Evolutionary conservation across 2,113 vertebrate species (phyloP), one percentile per base, ranked within the genome.

Genomic region (Craseonycteris thonglongyai): DNA sequence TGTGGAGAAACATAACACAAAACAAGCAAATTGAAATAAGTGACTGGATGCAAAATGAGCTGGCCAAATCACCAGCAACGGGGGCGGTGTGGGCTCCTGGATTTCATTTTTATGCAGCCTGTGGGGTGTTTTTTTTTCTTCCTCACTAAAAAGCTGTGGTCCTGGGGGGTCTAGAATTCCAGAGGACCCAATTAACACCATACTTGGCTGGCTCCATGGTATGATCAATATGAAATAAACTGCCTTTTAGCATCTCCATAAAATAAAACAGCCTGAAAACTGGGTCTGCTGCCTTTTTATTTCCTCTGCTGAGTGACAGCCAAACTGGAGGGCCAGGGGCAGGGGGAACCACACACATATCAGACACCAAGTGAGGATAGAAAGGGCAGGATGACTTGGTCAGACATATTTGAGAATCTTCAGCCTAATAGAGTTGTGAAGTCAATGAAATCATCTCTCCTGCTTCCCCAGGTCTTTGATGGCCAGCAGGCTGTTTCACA

Each of bases 161-260:
- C 98, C 94, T 97, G 16, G 24, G 24, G 97, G 97, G 97, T 91
- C 63, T 54, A 95, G 97, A 98, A 98, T 98, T 98, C 98, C 98
- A 98, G 97, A 98, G 98, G 98, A 98, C 98, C 98, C 98, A 98
- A 98, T 98, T 98, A 98, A 98, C 98, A 98, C 97, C 69, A 91
- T 78, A 97, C 97, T 98, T 98, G 81, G 97, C 98, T 95, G 91
- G 97, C 96, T 98, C 95, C 97, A 96, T 96, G 93, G 88, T 96
- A 96, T 95, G 94, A 98, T 98, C 98, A 97, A 98, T 98, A 98
- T 97, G 97, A 98, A 98, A 98, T 97, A 98, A 98, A 89, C 96
- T 93, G 96, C 89, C 95, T 97, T 98, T 98, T 97, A 98, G 97
- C 97, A 96, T 97, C 93, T 40, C 58, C 92, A 93, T 96, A 97